A percentile compares a stretch with the other conserved stretches of the same genome.
phyloP scores from a whole-genome alignment of 2,113 vertebrate genomes.

The Eulemur rufifrons region DNA sequence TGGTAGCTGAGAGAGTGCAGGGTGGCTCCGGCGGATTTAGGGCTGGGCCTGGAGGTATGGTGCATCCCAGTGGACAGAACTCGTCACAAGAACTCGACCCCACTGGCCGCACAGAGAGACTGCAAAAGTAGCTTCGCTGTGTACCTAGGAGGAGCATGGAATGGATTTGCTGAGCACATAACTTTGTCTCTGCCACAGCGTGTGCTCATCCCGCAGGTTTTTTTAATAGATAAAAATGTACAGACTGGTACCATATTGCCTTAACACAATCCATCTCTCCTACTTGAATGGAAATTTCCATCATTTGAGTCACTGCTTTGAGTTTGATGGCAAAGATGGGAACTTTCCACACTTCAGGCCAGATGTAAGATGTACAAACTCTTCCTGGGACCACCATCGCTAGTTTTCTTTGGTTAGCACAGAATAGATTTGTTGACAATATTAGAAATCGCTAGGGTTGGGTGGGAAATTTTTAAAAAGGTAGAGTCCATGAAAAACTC shows the following conservation, averaged over 20 bases:
- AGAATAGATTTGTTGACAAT: neutral
- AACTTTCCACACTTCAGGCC: neutral
- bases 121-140: neutral
- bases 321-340: neutral
- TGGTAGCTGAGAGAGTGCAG: neutral
- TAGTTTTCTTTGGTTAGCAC: neutral
- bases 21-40: neutral
- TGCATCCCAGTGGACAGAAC: neutral
- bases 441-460: neutral
- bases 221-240: neutral
- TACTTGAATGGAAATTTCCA: neutral
- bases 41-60: neutral
- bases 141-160: neutral
- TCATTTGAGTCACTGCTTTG: neutral
- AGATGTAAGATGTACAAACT: neutral
- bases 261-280: neutral
- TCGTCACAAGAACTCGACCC: neutral
- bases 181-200: neutral
- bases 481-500: neutral
- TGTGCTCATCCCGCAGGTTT: neutral
- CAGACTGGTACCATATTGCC: neutral
- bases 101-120: neutral
- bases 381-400: neutral
- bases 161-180: neutral
- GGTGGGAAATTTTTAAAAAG: neutral